phyloP scores from a whole-genome alignment of 2,113 vertebrate genomes.

The Mormoops blainvillei region DNA sequence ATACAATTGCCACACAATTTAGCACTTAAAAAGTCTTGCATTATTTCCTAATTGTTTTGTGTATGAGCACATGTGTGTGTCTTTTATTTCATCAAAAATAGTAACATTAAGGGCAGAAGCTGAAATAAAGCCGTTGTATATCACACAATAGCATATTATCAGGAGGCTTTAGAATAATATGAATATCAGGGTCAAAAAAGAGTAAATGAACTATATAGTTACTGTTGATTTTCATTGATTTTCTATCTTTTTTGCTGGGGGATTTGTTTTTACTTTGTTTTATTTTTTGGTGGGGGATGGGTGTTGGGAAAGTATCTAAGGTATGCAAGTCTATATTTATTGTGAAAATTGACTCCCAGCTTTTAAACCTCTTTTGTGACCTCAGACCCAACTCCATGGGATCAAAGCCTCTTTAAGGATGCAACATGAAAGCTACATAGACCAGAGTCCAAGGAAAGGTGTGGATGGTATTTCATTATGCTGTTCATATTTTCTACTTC shows the following conservation, averaged over 20 bases:
- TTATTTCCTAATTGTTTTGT: not conserved
- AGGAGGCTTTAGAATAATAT: not conserved
- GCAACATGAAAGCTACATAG: not conserved
- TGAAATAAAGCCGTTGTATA: not conserved
- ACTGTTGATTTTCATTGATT: not conserved
- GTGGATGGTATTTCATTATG: not conserved
- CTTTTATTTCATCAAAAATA: not conserved
- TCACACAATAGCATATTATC: not conserved
- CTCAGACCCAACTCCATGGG: not conserved
- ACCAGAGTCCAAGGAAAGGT: not conserved
- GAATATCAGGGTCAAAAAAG: not conserved
- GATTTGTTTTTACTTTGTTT: not conserved
- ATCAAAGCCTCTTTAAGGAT: not conserved
- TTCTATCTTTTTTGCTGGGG: not conserved
- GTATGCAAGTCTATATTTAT: not conserved
- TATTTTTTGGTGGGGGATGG: not conserved
- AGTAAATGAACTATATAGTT: not conserved
- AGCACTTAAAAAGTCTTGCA: not conserved
- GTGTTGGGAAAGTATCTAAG: not conserved
- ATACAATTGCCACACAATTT: not conserved
- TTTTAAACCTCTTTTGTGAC: not conserved
- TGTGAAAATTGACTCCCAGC: not conserved
- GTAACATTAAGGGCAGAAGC: not conserved
- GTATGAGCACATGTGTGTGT: not conserved
- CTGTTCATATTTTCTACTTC: not conserved